Evolutionary conservation across 2,888 invertebrate species (phyloP), one percentile per base, ranked within the genome.

Genomic region (Platycheirus albimanus): DNA sequence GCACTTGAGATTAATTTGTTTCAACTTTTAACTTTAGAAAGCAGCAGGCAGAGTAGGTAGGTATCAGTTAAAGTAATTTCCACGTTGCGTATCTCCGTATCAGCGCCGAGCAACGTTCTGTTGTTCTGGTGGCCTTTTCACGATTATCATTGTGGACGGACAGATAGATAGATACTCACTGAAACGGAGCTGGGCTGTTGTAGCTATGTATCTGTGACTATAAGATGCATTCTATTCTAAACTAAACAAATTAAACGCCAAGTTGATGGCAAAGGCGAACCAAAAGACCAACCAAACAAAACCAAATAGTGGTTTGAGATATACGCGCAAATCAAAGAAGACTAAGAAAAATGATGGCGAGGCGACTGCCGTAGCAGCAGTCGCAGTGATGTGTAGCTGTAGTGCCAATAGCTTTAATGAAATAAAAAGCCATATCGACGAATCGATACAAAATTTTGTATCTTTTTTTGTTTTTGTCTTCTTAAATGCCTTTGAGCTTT

Each of bases 151-250:
- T 76, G 66, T 63, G 43, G 71, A 24, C 47, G 80, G 47, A 77
- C 81, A 71, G 63, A 78, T 54, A 58, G 51, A 66, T 70, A 81
- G 77, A 77, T 76, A 81, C 63, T 64, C 54, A 70, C 81, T 76
- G 52, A 81, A 58, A 11, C 8, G 38, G 33, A 10, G n/a, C n/a
- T n/a, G n/a, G n/a, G n/a, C n/a, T n/a, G n/a, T n/a, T n/a, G n/a
- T n/a, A n/a, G n/a, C n/a, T n/a, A n/a, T 24, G 24, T 3, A 54
- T 11, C 24, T 20, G 15, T 19, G 10, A 33, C 54, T 54, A 7
- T 13, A 20, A 45, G 61, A 61, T 61, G 43, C 61, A 77, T 77
- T n/a, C n/a, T n/a, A n/a, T n/a, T n/a, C 71, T 77, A 67, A 71
- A n/a, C 13, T 38, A 54, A 45, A 33, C 47, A 45, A 81, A 81